Percentiles rank a stretch among this genome's conserved stretches.
phyloP scores from a whole-genome alignment of 2,113 vertebrate genomes.

The Bagarius yarrelli region DNA sequence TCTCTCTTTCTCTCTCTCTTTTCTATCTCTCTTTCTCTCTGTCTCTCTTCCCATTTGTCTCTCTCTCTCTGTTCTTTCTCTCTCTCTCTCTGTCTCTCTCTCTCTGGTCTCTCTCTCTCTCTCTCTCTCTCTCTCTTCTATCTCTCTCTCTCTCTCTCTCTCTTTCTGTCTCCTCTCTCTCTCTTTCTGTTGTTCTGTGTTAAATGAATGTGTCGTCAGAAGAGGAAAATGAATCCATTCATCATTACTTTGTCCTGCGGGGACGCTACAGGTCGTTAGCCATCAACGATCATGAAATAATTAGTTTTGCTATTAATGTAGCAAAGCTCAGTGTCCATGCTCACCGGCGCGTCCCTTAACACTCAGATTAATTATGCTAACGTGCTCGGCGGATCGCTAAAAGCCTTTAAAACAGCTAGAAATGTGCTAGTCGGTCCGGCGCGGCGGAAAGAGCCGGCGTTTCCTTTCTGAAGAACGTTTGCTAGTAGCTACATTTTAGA shows the following conservation, averaged over 20 bases:
- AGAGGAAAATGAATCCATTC: slow-evolving; percentile 51
- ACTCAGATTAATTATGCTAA: slow-evolving; percentile 53
- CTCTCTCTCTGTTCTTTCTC: no score
- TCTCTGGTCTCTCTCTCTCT: no score
- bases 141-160: no score
- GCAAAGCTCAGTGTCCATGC: slow-evolving; percentile 52
- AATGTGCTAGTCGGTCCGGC: neutral
- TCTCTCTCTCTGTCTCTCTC: no score
- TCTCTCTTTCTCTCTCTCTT: no score
- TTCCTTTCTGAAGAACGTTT: neutral
- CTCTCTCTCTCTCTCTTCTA: no score
- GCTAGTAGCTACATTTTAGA: neutral
- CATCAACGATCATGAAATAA: slow-evolving; percentile 54
- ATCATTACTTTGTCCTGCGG: slow-evolving; percentile 46
- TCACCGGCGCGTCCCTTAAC: slow-evolving; percentile 46
- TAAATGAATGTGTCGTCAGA: slow-evolving; percentile 51
- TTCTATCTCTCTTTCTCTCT: no score
- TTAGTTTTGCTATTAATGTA: slow-evolving; percentile 58
- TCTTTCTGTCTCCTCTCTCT: no score
- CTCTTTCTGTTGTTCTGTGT: slow-evolving; percentile 33
- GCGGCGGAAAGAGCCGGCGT: neutral
- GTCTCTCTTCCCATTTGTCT: no score
- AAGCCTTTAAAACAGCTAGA: slow-evolving; percentile 49
- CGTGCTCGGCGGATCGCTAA: slow-evolving; percentile 47
- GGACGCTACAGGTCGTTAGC: slow-evolving; percentile 52